Base-by-base conservation (phyloP, 2,797 vertebrate species). In the Myiotriccus ornatus region DNA sequence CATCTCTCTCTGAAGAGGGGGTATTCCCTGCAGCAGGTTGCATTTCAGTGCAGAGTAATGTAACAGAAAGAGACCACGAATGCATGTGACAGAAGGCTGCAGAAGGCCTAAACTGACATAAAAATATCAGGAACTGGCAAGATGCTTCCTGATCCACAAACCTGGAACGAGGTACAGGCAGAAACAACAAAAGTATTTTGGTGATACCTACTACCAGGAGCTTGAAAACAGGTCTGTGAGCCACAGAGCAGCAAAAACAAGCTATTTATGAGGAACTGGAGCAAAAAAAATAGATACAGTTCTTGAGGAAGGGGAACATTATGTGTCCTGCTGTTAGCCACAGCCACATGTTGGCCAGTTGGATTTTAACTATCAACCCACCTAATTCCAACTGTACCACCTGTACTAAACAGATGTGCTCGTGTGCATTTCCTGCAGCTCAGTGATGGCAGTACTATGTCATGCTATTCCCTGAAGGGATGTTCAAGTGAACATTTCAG, bases 21-120 rank as follows among this genome's bases (percentile, higher is more conserved):
- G 9, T 35, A 56, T 23, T 71, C 32, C 64, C 49, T 1, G 10
- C 4, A 5, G 57, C 37, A 68, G 57, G 46, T 69, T 0, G 0
- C 65, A 21, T 2, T 35, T 57, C 62, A 84, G 3, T 0, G 0
- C 14, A 25, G 25, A 65, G 22, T 6, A 62, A 32, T 0, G 0
- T 2, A 59, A 65, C 65, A 81, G 34, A 68, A 83, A 77, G 25
- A 56, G 30, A 73, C 16, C 17, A 75, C 13, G n/a, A 78, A 77
- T 2, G 46, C 62, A 78, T 1, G 3, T 19, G 24, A 50, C 53
- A 75, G 64, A 89, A 91, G 21, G 34, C 28, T 80, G 68, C 59
- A 73, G 37, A 84, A 75, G 25, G 87, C 23, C 22, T 55, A 64
- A 71, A 81, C 1, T 35, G 35, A 63, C 24, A 75, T 39, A 34